Evolutionary conservation across 2,797 vertebrate species (phyloP), one percentile per base, ranked within the genome.

Genomic region (Capromys pilorides): DNA sequence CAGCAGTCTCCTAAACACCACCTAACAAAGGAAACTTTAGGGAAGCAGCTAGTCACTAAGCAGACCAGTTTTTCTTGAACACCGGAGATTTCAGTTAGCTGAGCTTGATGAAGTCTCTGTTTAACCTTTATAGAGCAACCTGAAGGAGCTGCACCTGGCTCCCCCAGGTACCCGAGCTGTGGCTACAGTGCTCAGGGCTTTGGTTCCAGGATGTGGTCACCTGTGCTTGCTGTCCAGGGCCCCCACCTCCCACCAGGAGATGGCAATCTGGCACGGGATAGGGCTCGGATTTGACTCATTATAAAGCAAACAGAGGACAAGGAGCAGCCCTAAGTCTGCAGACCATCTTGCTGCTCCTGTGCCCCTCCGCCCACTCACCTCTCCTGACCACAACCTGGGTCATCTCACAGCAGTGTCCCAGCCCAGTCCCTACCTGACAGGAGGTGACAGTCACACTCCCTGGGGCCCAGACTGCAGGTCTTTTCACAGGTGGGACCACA

Each of bases 11-110:
- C 57, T 19, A 22, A 61, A n/a, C 26, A 24, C 61, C 61, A 10
- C 61, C 26, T 61, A 22, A 22, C 59, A 22, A 61, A 61, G 7
- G 28, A 19, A 19, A 39, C 57, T 51, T 62, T 12, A 64, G 22
- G 22, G 16, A 80, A 73, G 41, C 54, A 62, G 77, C 45, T 28
- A n/a, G 7, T 8, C 8, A 36, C 51, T 21, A 41, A 8, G 33
- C 61, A 66, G 62, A 87, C 84, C 33, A 87, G 22, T 51, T 71
- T 92, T 86, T 81, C 73, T 79, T 86, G 62, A 28, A 80, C 45
- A 9, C 28, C 45, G 24, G n/a, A 39, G 41, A 54, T 18, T 51
- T 26, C 39, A 31, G 8, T 67, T 59, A 41, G 13, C 71, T 24
- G 61, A 92, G 51, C 49, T 14, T 59, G 57, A 78, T 12, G 21